Conservation (phyloP, 2,888 invertebrate species). For the Phoronis australis region DNA sequence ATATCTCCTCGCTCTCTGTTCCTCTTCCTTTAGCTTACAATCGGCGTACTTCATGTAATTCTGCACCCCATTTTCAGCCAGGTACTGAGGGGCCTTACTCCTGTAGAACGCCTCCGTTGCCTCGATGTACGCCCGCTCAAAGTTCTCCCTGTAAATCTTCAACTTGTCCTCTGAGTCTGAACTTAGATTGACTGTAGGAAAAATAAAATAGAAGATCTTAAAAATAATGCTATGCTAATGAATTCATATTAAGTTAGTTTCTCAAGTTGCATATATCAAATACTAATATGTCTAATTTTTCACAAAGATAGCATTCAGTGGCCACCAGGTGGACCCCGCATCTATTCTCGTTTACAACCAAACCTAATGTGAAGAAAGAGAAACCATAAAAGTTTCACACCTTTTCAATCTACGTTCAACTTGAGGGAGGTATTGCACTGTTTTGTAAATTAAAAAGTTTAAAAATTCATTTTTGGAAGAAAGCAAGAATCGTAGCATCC, state of each 20-base stretch:
- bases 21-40: conserved; percentile 88
- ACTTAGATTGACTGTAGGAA: conserved; percentile 78
- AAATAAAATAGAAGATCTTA: conserved; percentile 1
- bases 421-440: too few relatives aligned
- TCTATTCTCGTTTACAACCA: too few relatives aligned
- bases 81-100: conserved; percentile 83
- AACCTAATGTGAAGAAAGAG: too few relatives aligned
- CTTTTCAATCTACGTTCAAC: too few relatives aligned
- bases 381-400: too few relatives aligned
- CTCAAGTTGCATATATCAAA: background rate
- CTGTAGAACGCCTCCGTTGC: conserved; percentile 88
- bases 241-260: background rate
- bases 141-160: conserved; percentile 92
- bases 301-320: too few relatives aligned
- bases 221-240: background rate
- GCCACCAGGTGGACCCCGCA: too few relatives aligned
- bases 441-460: too few relatives aligned
- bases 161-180: conserved; percentile 88
- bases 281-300: too few relatives aligned
- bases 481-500: too few relatives aligned
- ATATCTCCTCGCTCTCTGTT: conserved; percentile 84
- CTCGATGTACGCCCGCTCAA: conserved; percentile 90
- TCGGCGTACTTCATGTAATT: conserved; percentile 97
- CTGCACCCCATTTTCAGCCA: conserved; percentile 86
- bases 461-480: too few relatives aligned